A percentile compares a stretch with the other conserved stretches of the same genome.
These are phyloP conservation scores for Drosophila leonis DNA, from an alignment of 2,888 invertebrate genomes.

Conservation along the genomic window DNA sequence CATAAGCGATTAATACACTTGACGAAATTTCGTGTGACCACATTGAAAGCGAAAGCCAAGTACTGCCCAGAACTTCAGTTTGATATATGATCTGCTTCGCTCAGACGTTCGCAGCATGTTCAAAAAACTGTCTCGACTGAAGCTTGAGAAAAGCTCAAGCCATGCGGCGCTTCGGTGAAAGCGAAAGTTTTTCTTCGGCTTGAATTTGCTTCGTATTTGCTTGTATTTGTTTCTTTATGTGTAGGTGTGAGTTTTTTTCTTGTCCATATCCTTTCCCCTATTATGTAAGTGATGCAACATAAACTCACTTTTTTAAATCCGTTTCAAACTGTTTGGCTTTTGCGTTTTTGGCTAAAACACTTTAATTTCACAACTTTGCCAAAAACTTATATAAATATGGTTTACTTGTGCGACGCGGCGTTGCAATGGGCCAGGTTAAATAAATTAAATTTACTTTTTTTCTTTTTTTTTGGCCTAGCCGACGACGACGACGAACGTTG, in stretches of 20 bases:
- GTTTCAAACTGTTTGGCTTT: slow-evolving; percentile 16
- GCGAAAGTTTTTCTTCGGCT: slow-evolving; percentile 81
- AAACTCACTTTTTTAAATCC: slow-evolving; percentile 59
- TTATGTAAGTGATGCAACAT: slow-evolving; percentile 43
- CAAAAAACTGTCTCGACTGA: slow-evolving; percentile 9
- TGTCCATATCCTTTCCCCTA: slow-evolving; percentile 54
- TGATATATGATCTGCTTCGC: not conserved
- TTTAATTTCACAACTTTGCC: slow-evolving; percentile 69
- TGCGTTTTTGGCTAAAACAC: slow-evolving; percentile 23
- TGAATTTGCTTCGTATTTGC: slow-evolving; percentile 17
- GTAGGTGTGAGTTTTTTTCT: slow-evolving; percentile 30
- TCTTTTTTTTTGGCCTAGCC: slow-evolving; percentile 40
- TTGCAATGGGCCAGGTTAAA: slow-evolving; percentile 59
- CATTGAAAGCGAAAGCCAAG: slow-evolving; percentile 4
- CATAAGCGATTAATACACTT: slow-evolving; percentile 2
- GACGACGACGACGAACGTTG: slow-evolving; percentile 68
- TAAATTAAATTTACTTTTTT: slow-evolving; percentile 7
- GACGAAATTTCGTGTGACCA: not conserved
- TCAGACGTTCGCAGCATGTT: not conserved
- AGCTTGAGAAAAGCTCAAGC: slow-evolving; percentile 49
- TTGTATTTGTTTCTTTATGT: slow-evolving; percentile 9
- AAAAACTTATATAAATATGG: slow-evolving; percentile 72
- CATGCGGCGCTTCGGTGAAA: slow-evolving; percentile 73
- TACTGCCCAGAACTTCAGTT: not conserved
- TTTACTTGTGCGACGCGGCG: slow-evolving; percentile 47